A percentile compares a stretch with the other conserved stretches of the same genome.
Conservation (phyloP, 2,113 vertebrate genomes). For the Cardinalis cardinalis region DNA sequence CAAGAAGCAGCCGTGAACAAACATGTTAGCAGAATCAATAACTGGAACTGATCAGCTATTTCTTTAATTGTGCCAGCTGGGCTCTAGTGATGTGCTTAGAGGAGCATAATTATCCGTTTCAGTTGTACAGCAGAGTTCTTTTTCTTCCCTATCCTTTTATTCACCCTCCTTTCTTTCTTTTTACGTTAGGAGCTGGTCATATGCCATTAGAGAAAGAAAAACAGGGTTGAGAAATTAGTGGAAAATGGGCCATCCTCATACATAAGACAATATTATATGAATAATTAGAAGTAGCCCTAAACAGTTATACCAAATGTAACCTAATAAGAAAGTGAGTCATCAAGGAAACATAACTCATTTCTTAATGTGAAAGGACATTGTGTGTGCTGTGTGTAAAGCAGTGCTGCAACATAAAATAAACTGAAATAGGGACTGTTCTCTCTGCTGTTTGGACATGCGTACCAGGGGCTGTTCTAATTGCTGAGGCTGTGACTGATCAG, state of each 20-base stretch:
- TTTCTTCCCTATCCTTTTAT: constrained; percentile 36
- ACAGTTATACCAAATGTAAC: constrained; percentile 49
- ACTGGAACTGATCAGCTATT: constrained; percentile 84
- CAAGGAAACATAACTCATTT: constrained; percentile 67
- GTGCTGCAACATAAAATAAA: constrained; percentile 17
- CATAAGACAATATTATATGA: constrained; percentile 50
- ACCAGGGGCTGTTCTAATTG: constrained; percentile 50
- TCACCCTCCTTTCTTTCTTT: constrained; percentile 31
- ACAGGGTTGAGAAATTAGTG: constrained; percentile 48
- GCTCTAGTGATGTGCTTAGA: constrained; percentile 65
- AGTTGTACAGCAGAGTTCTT: constrained; percentile 51
- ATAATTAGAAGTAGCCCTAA: constrained; percentile 59
- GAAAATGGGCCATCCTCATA: constrained; percentile 46
- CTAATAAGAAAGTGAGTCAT: constrained; percentile 66
- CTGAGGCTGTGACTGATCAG: constrained; percentile 56
- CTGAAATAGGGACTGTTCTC: neutral
- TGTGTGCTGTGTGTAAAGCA: constrained; percentile 28
- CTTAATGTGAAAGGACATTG: constrained; percentile 61
- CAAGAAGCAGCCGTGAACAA: constrained; percentile 80
- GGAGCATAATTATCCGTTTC: constrained; percentile 69
- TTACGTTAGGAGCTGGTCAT: constrained; percentile 53
- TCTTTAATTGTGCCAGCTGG: constrained; percentile 81
- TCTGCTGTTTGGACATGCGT: constrained; percentile 14
- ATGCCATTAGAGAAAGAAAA: constrained; percentile 64
- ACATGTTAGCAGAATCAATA: constrained; percentile 83